Evolutionary conservation across 2,797 vertebrate genomes (phyloP), one percentile per base, ranked within the genome.

Genomic region (Rachycentron canadum): DNA sequence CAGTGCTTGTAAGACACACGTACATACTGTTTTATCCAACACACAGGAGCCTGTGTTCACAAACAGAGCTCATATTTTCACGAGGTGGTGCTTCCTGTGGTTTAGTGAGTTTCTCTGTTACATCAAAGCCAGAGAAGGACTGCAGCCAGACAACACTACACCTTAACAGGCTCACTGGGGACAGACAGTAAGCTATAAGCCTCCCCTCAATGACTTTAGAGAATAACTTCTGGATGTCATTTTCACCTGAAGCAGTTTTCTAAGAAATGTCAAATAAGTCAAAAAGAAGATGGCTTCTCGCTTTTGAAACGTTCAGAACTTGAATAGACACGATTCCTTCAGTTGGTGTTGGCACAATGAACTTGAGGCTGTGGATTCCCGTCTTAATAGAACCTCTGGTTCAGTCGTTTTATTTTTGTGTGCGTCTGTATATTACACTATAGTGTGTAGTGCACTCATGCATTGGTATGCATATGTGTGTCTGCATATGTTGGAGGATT

Each of bases 11-110:
- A 55, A 81, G 76, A 81, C 79, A 77, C 73, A 82, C 61, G 49
- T 69, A 4, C 63, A 13, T 77, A 26, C 36, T 55, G 47, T 83
- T 92, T 91, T 83, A 89, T 88, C 79, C 79, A 79, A 69, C 84
- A 88, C 89, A 85, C 86, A 86, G 87, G 87, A 85, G 82, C 69
- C 75, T 73, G 71, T 80, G 84, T 90, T 85, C 83, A 88, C 81
- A 86, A 92, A 90, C 89, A 76, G 83, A 49, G 81, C 84, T 92
- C 52, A 74, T 93, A 87, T 92, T 93, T 95, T 94, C 81, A 90
- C 11, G 76, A 91, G 85, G 86, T 92, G 90, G 65, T 72, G 77
- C 83, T 78, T 82, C 91, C 92, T 26, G 84, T 60, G 82, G 91
- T 90, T 90, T 88, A 83, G 83, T 53, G 81, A 73, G 82, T 75